These are phyloP conservation scores for Apantesis nais DNA, from an alignment of 2,888 invertebrate genomes.

Conservation along the genomic window DNA sequence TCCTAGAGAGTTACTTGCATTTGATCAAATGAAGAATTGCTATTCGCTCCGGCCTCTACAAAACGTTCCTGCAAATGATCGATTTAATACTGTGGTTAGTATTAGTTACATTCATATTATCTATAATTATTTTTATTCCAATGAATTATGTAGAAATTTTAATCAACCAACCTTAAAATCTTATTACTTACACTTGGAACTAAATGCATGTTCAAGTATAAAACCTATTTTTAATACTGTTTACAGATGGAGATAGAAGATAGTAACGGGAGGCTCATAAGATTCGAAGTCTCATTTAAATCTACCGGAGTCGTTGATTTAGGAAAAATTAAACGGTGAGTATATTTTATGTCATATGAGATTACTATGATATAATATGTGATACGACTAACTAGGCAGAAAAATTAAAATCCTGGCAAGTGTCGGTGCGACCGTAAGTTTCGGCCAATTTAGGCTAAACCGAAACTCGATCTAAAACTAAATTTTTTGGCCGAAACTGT, in stretches of 20 bases:
- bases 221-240: not conserved
- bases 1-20: constrained; percentile 85
- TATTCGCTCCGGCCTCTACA: constrained; percentile 82
- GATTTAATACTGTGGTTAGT: constrained; percentile 58
- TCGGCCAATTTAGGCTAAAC: too few relatives aligned
- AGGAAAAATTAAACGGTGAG: constrained; percentile 67
- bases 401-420: too few relatives aligned
- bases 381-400: too few relatives aligned
- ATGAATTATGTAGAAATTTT: too few relatives aligned
- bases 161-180: not conserved
- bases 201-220: not conserved
- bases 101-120: not conserved
- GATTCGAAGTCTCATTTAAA: constrained; percentile 82
- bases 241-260: constrained; percentile 64
- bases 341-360: too few relatives aligned
- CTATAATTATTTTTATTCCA: not conserved
- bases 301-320: constrained; percentile 85
- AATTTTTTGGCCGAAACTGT: too few relatives aligned
- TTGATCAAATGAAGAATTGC: constrained; percentile 90
- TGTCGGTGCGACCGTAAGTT: too few relatives aligned
- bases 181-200: too few relatives aligned
- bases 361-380: too few relatives aligned
- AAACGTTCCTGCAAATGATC: constrained; percentile 54
- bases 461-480: too few relatives aligned
- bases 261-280: constrained; percentile 63